phyloP scores from a whole-genome alignment of 1,140 invertebrate genomes.

The Cydia fagiglandana region DNA sequence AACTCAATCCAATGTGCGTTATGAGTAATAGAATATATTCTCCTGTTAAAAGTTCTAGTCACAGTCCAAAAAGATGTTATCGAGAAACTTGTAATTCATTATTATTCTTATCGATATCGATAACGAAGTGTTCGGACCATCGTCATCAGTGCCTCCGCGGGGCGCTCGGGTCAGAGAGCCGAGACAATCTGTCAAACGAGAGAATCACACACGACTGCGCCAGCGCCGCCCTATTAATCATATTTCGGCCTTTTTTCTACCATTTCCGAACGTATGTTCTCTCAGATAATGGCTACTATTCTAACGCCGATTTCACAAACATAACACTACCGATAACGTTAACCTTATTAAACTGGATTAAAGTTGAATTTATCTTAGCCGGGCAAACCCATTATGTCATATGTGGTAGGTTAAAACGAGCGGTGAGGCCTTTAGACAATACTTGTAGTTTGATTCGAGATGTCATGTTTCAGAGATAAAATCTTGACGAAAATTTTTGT shows the following conservation, averaged over 20 bases:
- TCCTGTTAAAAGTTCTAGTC: too few species aligned
- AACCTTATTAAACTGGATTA: slow-evolving; percentile 34
- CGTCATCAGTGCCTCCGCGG: slow-evolving; percentile 67
- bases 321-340: slow-evolving; percentile 33
- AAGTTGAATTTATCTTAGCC: slow-evolving; percentile 40
- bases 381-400: slow-evolving; percentile 30
- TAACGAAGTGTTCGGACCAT: slow-evolving; percentile 37
- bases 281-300: slow-evolving; percentile 73
- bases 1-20: too few species aligned
- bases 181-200: slow-evolving; percentile 78
- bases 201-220: slow-evolving; percentile 72
- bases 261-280: slow-evolving; percentile 73
- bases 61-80: too few species aligned
- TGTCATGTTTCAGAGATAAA: slow-evolving; percentile 70
- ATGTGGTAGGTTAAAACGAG: slow-evolving; percentile 43
- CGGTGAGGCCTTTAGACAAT: slow-evolving; percentile 64
- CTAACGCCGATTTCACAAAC: slow-evolving; percentile 55
- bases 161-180: slow-evolving; percentile 72
- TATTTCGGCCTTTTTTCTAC: slow-evolving; percentile 74
- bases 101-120: slow-evolving; percentile 60
- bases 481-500: slow-evolving; percentile 73
- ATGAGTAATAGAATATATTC: too few species aligned
- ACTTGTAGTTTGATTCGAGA: slow-evolving; percentile 73
- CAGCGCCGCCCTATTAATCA: slow-evolving; percentile 75
- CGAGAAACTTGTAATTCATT: background rate